These are phyloP conservation scores for Limenitis camilla DNA, from an alignment of 2,888 invertebrate species.

Conservation along the genomic window DNA sequence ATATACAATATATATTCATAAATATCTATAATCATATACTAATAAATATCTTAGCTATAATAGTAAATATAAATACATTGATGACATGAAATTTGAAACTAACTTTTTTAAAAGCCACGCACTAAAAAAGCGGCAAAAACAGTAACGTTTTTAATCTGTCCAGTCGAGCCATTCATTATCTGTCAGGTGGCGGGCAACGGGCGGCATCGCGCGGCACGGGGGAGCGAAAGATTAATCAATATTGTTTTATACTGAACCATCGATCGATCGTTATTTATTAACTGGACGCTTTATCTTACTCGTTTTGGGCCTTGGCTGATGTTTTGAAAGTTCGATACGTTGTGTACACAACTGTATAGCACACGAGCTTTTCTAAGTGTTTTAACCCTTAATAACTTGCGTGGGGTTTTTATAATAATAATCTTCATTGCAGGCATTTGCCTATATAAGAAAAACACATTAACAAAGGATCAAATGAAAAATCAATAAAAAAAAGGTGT, in stretches of 20 bases:
- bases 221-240: constrained; percentile 31
- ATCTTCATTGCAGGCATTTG: no score
- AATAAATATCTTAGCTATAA: no score
- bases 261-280: constrained; percentile 20
- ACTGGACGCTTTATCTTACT: constrained; percentile 9
- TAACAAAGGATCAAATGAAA: no score
- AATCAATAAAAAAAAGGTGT: no score
- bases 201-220: constrained; percentile 22
- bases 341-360: neutral
- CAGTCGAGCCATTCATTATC: constrained; percentile 30
- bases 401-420: no score
- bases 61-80: no score
- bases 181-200: constrained; percentile 26
- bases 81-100: no score
- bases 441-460: no score
- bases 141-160: constrained; percentile 29
- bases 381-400: neutral
- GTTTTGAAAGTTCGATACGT: neutral
- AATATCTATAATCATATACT: no score
- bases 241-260: constrained; percentile 26
- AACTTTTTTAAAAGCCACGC: constrained; percentile 5
- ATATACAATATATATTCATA: no score
- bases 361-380: neutral
- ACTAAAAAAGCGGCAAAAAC: constrained; percentile 15
- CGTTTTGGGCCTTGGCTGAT: neutral